Evolutionary conservation across 2,113 vertebrate genomes (phyloP), one percentile per base, ranked within the genome.

Genomic region (Scolopax mira): DNA sequence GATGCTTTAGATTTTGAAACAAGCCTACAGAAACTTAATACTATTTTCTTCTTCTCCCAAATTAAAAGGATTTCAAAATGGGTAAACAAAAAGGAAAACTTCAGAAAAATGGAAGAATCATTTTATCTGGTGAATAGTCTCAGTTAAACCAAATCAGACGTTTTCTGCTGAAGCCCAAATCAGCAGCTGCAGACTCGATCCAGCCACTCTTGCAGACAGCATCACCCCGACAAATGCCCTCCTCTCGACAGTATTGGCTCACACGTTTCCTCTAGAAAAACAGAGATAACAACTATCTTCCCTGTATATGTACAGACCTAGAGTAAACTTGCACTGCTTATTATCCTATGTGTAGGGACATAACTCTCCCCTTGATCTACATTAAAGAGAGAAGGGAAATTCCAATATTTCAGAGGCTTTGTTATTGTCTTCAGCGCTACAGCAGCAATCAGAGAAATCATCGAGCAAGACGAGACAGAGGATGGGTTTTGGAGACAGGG

Each of bases 331-430:
- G 23, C 3, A 3, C 54, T 54, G 73, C 52, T 78, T 69, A 17
- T 90, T 92, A 86, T 72, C 71, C 66, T 84, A 33, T 87, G 6
- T 61, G 89, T 46, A 77, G 78, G 74, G 73, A 88, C 93, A 54
- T 1, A 91, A 42, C 84, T 28, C 85, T 89, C 9, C 39, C 79
- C 93, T 96, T 88, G 89, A 91, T 94, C 88, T 83, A 71, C 64
- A 41, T 58, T 90, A 86, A 27, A 88, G 70, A 33, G 58, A 62
- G 72, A 72, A 79, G 79, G 91, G 94, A 95, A 96, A 94, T 88
- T 93, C 90, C 94, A 79, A 1, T 0, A 0, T 39, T 95, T 35
- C 62, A 55, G 62, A 70, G 66, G 58, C 61, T 89, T 79, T 85
- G 74, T 79, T 77, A 15, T 57, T 44, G 44, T 28, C 79, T 31